phyloP scores from a whole-genome alignment of 2,113 vertebrate genomes.

The Stictonetta naevosa region DNA sequence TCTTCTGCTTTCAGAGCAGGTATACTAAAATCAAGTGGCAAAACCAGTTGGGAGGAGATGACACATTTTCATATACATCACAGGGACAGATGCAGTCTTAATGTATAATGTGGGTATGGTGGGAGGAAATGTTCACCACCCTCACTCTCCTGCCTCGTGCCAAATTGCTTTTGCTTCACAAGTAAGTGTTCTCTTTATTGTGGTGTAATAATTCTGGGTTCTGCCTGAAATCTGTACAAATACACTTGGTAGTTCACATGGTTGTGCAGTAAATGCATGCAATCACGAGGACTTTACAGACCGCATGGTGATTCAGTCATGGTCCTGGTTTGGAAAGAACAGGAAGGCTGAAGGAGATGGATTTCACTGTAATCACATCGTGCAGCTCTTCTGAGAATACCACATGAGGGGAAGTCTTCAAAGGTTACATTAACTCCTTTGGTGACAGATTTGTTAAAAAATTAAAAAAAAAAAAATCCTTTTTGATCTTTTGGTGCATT shows the following conservation, averaged over 20 bases:
- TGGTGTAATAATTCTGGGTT: background rate
- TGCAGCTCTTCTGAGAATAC: background rate
- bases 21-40: background rate
- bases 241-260: background rate
- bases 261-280: background rate
- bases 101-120: rapidly evolving
- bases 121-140: rapidly evolving
- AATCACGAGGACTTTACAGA: background rate
- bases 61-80: background rate
- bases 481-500: background rate
- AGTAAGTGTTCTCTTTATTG: background rate
- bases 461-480: background rate
- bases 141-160: background rate
- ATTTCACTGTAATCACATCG: background rate
- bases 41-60: background rate
- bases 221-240: background rate
- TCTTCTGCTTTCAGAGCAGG: background rate
- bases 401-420: background rate
- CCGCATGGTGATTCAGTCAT: background rate
- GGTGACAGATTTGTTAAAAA: background rate
- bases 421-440: background rate
- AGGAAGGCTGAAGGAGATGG: background rate
- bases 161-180: background rate
- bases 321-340: background rate
- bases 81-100: background rate